Evolutionary conservation across 37 sponge, comb jelly and placozoan species (phyloP).

Genomic region (Bolinopsis microptera): DNA sequence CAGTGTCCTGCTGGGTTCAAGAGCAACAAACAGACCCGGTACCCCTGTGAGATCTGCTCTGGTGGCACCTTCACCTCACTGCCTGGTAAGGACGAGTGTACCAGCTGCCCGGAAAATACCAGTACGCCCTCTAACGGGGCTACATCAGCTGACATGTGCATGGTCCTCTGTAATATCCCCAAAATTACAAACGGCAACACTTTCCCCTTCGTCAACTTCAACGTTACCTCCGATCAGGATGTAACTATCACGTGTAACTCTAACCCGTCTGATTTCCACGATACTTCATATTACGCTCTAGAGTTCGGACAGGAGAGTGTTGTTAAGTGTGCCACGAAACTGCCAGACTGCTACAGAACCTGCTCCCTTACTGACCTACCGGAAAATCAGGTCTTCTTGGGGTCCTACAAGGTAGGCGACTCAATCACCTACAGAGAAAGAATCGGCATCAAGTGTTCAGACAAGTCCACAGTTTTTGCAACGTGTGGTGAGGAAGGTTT

Average conservation of each 20-base stretch:
- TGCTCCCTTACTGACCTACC: not conserved
- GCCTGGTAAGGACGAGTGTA: not conserved
- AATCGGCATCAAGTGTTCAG: conserved; percentile 23
- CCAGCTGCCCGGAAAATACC: not conserved
- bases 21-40: conserved; percentile 37
- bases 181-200: not conserved
- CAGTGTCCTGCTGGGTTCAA: conserved; percentile 52
- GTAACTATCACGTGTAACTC: conserved; percentile 29
- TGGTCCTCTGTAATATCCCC: not conserved
- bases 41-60: conserved; percentile 40
- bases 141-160: conserved; percentile 7
- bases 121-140: conserved; percentile 34
- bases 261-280: not conserved
- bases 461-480: not conserved
- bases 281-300: not conserved
- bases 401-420: not conserved
- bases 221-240: not conserved
- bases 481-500: not conserved
- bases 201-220: conserved; percentile 27
- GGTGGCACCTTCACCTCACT: not conserved
- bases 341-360: conserved; percentile 23
- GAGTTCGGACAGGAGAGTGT: conserved; percentile 23
- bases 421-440: not conserved
- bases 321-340: not conserved
- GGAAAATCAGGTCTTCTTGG: not conserved